A percentile compares a stretch with the other conserved stretches of the same genome.
phyloP scores from a whole-genome alignment of 1,140 invertebrate species.

The Eupristina koningsbergeri region DNA sequence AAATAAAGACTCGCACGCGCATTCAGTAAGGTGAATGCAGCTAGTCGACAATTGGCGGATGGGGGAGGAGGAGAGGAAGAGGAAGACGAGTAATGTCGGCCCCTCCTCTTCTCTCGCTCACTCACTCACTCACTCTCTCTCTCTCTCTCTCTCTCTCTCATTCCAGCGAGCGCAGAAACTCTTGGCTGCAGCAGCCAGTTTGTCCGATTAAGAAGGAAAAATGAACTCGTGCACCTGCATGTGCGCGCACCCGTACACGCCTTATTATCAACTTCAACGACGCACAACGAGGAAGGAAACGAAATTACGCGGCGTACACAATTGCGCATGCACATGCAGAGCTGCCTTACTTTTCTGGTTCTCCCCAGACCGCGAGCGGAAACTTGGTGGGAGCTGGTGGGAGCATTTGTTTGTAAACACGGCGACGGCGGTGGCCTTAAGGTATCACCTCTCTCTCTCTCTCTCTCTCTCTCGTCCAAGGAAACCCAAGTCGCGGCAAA shows the following conservation, averaged over 20 bases:
- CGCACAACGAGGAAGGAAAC: background rate
- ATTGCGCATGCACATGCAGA: background rate
- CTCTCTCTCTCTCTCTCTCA: no score
- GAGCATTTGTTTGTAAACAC: constrained; percentile 46
- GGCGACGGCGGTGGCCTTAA: constrained; percentile 9
- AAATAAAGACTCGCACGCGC: constrained; percentile 5
- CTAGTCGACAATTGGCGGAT: no score
- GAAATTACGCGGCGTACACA: background rate
- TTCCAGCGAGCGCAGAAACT: no score
- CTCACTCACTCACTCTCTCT: no score
- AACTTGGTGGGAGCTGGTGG: background rate
- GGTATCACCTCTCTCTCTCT: background rate
- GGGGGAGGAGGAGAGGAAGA: background rate
- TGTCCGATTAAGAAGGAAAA: background rate
- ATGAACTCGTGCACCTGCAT: background rate
- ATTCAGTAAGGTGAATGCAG: no score
- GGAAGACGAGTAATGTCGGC: background rate
- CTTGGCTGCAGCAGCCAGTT: background rate
- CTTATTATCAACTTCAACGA: background rate
- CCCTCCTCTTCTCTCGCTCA: no score
- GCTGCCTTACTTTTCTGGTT: background rate
- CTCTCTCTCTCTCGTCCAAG: background rate
- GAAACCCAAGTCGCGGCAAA: background rate
- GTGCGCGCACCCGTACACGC: background rate
- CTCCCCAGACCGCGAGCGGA: background rate